Evolutionary conservation across 2,113 vertebrate species (phyloP).

Genomic region (Catharus fuscescens): DNA sequence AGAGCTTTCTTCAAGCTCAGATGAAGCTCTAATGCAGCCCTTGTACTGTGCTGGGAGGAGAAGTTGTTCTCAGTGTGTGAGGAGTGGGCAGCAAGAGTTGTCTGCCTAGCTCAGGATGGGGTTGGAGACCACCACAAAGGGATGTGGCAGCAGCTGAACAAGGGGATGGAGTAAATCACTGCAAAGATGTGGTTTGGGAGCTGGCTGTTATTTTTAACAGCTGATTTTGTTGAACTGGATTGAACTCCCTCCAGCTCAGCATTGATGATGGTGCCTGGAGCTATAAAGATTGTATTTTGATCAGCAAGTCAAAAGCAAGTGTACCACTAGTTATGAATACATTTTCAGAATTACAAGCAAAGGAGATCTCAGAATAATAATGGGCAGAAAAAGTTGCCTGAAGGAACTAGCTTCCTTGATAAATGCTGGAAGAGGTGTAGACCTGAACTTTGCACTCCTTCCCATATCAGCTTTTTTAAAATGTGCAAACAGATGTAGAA

Average conservation of each 20-base stretch:
- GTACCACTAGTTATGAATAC: slow-evolving; percentile 48
- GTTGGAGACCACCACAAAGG: neutral
- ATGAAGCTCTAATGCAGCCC: neutral
- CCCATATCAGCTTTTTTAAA: slow-evolving; percentile 1
- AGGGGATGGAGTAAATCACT: neutral
- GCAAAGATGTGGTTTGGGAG: slow-evolving; percentile 31
- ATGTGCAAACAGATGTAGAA: neutral
- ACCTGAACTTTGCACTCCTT: neutral
- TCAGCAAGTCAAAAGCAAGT: slow-evolving; percentile 57
- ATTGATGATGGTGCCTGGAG: slow-evolving; percentile 52
- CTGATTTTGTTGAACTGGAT: slow-evolving; percentile 24
- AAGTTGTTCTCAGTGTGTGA: neutral
- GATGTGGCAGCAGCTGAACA: neutral
- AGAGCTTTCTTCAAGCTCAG: neutral
- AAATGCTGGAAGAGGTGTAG: slow-evolving; percentile 4
- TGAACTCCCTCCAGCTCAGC: slow-evolving; percentile 45
- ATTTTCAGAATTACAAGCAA: slow-evolving; percentile 22
- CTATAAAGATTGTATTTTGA: slow-evolving; percentile 59
- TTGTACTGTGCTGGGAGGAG: neutral
- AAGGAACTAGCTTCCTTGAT: slow-evolving; percentile 1
- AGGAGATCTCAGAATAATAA: slow-evolving; percentile 45
- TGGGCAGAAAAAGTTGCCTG: slow-evolving; percentile 11
- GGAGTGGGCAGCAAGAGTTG: neutral
- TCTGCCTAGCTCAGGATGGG: neutral
- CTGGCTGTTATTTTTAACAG: slow-evolving; percentile 27